Evolutionary conservation across 2,888 invertebrate species (phyloP).

Genomic region (Diplazon laetatorius): DNA sequence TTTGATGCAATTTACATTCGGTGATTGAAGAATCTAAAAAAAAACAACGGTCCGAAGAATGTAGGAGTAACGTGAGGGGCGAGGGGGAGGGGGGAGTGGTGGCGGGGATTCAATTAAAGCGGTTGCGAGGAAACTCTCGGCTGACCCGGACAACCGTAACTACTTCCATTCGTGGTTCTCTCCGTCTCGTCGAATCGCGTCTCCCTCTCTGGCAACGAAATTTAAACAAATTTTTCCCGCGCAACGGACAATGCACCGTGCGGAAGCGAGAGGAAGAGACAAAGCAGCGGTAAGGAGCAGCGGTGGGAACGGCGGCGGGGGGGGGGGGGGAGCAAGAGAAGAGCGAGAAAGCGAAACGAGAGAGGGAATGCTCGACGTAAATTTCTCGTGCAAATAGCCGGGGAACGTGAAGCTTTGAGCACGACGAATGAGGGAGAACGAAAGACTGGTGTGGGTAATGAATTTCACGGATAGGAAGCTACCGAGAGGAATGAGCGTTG

Average conservation of each 20-base stretch:
- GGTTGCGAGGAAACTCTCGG: slow-evolving; percentile 50
- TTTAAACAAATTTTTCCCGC: slow-evolving; percentile 51
- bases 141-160: slow-evolving; percentile 53
- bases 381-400: slow-evolving; percentile 67
- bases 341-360: background rate
- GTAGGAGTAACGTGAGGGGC: no score
- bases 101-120: slow-evolving; percentile 60
- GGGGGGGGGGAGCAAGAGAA: slow-evolving; percentile 13
- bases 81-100: background rate
- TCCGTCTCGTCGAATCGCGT: slow-evolving; percentile 6
- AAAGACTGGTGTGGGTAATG: slow-evolving; percentile 67
- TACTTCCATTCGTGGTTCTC: slow-evolving; percentile 40
- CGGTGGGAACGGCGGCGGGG: background rate
- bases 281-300: no score
- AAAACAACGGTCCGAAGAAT: background rate
- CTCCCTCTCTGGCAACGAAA: slow-evolving; percentile 29
- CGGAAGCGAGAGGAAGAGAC: no score
- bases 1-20: slow-evolving; percentile 22
- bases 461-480: slow-evolving; percentile 67
- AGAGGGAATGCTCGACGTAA: slow-evolving; percentile 64
- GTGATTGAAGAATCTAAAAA: slow-evolving; percentile 32
- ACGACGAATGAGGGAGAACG: slow-evolving; percentile 5
- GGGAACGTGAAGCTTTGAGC: slow-evolving; percentile 59
- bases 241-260: slow-evolving; percentile 43
- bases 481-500: slow-evolving; percentile 14